Evolutionary conservation across 2,797 vertebrate genomes (phyloP).

Genomic region (Macroramphosus scolopax): DNA sequence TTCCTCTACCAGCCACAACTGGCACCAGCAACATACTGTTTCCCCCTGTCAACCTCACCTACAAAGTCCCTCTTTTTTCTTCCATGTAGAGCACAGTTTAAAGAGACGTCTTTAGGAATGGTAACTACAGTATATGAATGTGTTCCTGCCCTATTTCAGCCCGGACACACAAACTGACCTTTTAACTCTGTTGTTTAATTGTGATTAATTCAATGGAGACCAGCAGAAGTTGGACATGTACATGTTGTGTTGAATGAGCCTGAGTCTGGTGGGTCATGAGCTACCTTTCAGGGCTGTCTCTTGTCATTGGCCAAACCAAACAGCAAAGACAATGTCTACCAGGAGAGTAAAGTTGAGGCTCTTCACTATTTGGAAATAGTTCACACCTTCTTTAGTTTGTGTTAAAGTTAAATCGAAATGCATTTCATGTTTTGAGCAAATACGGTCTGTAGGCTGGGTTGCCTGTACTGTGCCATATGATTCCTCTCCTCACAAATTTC

Average conservation of each 20-base stretch:
- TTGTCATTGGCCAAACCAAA: too few relatives aligned
- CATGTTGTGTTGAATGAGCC: conserved; percentile 11
- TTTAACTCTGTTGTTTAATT: conserved; percentile 26
- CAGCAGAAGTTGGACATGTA: conserved; percentile 12
- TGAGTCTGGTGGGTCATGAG: conserved; percentile 11
- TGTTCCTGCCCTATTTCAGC: conserved; percentile 47
- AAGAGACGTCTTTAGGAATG: conserved; percentile 43
- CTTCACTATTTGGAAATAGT: conserved; percentile 20
- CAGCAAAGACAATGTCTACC: too few relatives aligned
- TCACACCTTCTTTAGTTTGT: conserved; percentile 12
- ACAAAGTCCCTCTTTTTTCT: conserved; percentile 21
- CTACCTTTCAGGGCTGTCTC: too few relatives aligned
- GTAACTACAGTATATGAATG: conserved; percentile 69
- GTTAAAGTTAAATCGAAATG: conserved; percentile 41
- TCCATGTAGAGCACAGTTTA: conserved; percentile 58
- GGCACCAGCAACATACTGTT: conserved; percentile 66
- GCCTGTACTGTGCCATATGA: conserved; percentile 67
- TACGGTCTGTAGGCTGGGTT: conserved; percentile 35
- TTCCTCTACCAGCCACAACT: conserved; percentile 56
- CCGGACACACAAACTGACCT: too few relatives aligned
- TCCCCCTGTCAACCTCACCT: conserved; percentile 34
- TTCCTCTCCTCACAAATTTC: conserved; percentile 2
- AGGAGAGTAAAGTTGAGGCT: conserved; percentile 8
- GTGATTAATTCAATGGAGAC: conserved; percentile 27
- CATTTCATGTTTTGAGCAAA: conserved; percentile 35